These are phyloP conservation scores for Tolypeutes matacus DNA, from an alignment of 2,797 vertebrate genomes.

Conservation along the genomic window DNA sequence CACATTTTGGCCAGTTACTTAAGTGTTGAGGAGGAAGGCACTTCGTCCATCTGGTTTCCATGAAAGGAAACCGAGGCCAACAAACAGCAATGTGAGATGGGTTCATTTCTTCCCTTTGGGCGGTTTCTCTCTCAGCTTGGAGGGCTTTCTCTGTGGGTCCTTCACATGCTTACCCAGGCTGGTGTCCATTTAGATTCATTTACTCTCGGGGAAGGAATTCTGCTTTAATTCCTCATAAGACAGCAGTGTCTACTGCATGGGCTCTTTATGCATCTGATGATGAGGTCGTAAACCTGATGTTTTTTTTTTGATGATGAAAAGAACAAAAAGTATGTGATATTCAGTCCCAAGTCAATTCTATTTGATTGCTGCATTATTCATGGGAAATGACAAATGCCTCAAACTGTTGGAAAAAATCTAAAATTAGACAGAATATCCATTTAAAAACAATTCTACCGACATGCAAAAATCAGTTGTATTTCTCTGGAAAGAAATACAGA, in stretches of 20 bases:
- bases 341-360: not conserved
- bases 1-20: conserved; percentile 8
- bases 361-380: not conserved
- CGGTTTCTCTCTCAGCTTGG: not conserved
- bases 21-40: not conserved
- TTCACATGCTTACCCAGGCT: not conserved
- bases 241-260: not conserved
- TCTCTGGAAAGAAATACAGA: conserved; percentile 42
- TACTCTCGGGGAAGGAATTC: not conserved
- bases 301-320: not conserved
- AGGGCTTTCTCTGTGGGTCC: not conserved
- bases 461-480: conserved; percentile 17
- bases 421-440: not conserved
- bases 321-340: not conserved
- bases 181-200: not conserved
- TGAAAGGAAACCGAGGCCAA: conserved; percentile 14
- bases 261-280: not conserved
- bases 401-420: not conserved
- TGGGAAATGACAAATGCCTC: not conserved
- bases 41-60: not conserved
- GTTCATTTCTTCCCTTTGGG: not conserved
- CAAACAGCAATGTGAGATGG: not conserved
- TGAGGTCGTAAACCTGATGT: not conserved
- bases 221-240: conserved; percentile 31
- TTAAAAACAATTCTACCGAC: not conserved